Evolutionary conservation across 2,113 vertebrate genomes (phyloP), one percentile per base, ranked within the genome.

Genomic region (Mesoclemmys tuberculata): DNA sequence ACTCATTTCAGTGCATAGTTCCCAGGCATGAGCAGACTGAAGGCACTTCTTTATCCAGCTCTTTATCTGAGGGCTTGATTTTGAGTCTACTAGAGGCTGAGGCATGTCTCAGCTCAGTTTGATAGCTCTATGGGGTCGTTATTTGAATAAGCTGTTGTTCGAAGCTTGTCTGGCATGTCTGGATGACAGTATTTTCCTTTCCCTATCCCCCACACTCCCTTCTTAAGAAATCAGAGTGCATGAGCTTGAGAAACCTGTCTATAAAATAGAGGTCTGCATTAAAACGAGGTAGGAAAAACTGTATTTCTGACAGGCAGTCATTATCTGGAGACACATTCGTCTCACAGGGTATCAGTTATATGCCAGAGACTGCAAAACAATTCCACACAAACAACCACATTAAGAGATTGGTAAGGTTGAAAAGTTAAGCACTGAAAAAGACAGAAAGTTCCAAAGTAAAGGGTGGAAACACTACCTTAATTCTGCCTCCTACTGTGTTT

Each of bases 141-240:
- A 98, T 97, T 97, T 97, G 97, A 97, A 97, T 96, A 71, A 79
- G 4, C 56, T 95, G 26, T 24, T 97, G 90, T 96, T 97, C 90
- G 55, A 93, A 87, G 21, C 94, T 97, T 89, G 18, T 95, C 97
- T 95, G 85, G 77, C 95, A 95, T 0, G 35, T 91, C 89, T 92
- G 51, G 41, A 19, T 93, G 88, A 96, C 93, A 96, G 74, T 49
- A 80, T 92, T 92, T 95, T 81, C 61, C 48, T 44, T 46, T 83
- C 79, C 46, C 3, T 38, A 2, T 38, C 79, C 54, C 74, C 41
- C 86, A 82, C 88, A 46, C 90, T 82, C 61, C 12, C 31, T 78
- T 89, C 88, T 75, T 93, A 92, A 94, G 91, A 96, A 98, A 95
- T 88, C 94, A 96, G 85, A 94, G 88, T 85, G 79, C 56, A 2